phyloP scores from a whole-genome alignment of 2,113 vertebrate species.

The Petrocephalus zakoni region DNA sequence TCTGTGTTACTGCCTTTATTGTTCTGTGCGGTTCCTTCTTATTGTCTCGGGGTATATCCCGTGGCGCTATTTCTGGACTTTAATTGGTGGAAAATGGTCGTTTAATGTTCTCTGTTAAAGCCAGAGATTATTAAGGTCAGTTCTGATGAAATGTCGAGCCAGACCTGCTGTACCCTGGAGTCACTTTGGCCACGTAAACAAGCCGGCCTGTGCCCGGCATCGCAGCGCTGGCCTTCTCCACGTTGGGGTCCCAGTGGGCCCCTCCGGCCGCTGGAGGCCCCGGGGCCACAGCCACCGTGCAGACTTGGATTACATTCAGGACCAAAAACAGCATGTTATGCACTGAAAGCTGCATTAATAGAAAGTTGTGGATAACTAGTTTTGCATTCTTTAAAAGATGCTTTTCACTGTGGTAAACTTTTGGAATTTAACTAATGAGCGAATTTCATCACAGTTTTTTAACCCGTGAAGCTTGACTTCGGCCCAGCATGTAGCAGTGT shows the following conservation, averaged over 20 bases:
- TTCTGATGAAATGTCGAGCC: constrained; percentile 16
- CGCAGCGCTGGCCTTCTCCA: background rate
- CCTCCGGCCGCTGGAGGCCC: too few relatives aligned
- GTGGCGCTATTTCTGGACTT: constrained; percentile 12
- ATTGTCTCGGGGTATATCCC: constrained; percentile 22
- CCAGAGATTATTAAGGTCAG: constrained; percentile 17
- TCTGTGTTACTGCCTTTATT: constrained; percentile 27
- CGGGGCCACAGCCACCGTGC: background rate
- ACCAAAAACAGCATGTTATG: background rate
- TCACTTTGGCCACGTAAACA: constrained; percentile 21
- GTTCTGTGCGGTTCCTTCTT: constrained; percentile 16
- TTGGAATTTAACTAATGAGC: background rate
- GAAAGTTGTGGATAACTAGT: background rate
- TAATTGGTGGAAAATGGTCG: constrained; percentile 23
- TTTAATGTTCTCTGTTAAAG: constrained; percentile 19
- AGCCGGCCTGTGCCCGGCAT: background rate
- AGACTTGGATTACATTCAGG: background rate
- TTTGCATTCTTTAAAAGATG: background rate
- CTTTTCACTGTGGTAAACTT: background rate
- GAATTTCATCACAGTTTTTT: background rate
- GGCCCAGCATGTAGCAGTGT: background rate
- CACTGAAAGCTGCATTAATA: background rate
- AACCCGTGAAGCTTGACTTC: background rate
- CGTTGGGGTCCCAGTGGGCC: background rate
- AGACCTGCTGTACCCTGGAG: constrained; percentile 1